phyloP scores from a whole-genome alignment of 2,113 vertebrate species.

The Malurus alboscapulatus region DNA sequence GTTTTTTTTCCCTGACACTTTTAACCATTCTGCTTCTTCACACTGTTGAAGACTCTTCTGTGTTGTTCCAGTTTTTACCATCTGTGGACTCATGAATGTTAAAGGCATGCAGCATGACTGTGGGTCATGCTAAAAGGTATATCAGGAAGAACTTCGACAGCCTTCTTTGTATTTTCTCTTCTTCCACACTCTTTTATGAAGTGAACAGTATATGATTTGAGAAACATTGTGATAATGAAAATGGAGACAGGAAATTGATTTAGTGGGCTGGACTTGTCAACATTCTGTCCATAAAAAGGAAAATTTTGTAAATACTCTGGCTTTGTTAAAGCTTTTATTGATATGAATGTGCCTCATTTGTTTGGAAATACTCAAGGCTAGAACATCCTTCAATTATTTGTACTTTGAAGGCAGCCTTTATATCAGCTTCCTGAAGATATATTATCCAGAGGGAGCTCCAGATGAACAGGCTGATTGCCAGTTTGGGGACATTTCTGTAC shows the following conservation, averaged over 20 bases:
- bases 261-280: background rate
- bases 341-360: background rate
- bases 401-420: background rate
- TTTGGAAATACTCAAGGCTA: background rate
- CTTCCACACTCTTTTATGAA: background rate
- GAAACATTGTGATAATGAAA: background rate
- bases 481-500: background rate
- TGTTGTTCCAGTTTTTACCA: background rate
- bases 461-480: background rate
- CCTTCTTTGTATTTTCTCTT: background rate
- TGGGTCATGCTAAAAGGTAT: background rate
- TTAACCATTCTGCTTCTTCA: background rate
- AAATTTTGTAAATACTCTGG: background rate
- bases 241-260: background rate
- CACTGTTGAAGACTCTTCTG: background rate
- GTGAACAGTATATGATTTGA: background rate
- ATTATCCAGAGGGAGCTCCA: background rate
- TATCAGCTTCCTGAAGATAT: background rate
- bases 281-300: background rate
- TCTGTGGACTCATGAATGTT: background rate
- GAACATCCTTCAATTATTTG: background rate
- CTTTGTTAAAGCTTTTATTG: background rate
- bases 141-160: background rate
- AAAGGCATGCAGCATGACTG: background rate
- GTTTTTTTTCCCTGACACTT: background rate